These are phyloP conservation scores for Pomacea canaliculata DNA, from an alignment of 2,888 invertebrate species.

Conservation along the genomic window DNA sequence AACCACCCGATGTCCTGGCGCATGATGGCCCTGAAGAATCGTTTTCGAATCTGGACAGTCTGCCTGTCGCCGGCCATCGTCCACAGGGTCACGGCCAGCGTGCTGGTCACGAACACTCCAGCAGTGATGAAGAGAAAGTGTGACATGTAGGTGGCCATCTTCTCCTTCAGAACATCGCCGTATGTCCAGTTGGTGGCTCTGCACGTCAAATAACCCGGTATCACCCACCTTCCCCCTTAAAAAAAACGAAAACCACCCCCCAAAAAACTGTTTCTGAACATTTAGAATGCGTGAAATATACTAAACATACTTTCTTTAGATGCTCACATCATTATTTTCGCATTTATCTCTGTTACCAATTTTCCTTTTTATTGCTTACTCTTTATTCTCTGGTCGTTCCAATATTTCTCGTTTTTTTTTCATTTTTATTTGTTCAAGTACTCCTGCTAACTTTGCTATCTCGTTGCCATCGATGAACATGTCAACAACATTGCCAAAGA, in stretches of 20 bases:
- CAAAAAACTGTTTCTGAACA: too few relatives aligned
- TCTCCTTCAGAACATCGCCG: neutral
- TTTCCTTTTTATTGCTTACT: neutral
- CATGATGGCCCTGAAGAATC: constrained; percentile 68
- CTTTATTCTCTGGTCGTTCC: neutral
- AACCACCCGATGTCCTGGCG: constrained; percentile 68
- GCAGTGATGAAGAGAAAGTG: constrained; percentile 51
- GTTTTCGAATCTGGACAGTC: constrained; percentile 69
- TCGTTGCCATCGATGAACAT: constrained; percentile 1
- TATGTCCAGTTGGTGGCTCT: neutral
- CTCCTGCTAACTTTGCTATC: neutral
- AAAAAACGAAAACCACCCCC: too few relatives aligned
- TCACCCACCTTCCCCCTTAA: too few relatives aligned
- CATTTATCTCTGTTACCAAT: neutral
- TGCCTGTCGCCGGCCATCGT: constrained; percentile 70
- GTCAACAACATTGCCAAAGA: constrained; percentile 4
- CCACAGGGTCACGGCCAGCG: constrained; percentile 68
- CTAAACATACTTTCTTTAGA: too few relatives aligned
- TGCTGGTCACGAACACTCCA: constrained; percentile 57
- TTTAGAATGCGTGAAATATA: too few relatives aligned
- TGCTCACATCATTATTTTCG: neutral
- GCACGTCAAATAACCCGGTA: too few relatives aligned
- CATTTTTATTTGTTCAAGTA: neutral
- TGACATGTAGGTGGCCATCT: neutral
- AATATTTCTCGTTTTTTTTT: neutral